Conservation (phyloP, 1,140 invertebrate species). For the Lepidurus apus region DNA sequence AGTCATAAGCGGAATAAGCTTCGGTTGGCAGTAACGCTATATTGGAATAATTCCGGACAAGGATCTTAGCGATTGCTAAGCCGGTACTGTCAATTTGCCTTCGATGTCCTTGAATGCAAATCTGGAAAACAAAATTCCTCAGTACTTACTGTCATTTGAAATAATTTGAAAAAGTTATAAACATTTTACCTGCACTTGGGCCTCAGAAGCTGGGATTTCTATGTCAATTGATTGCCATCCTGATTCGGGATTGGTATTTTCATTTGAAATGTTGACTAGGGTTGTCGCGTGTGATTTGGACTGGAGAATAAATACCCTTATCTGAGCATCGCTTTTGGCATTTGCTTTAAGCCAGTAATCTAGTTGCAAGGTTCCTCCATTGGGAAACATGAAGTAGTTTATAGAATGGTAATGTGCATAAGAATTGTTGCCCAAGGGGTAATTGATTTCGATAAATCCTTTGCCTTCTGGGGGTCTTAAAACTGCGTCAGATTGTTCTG, state of each 20-base stretch:
- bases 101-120: conserved; percentile 8
- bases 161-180: not conserved
- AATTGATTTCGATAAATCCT: conserved; percentile 16
- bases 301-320: not conserved
- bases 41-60: not conserved
- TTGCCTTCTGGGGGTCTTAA: not conserved
- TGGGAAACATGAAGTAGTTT: not conserved
- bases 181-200: not conserved
- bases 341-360: not conserved
- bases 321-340: not conserved
- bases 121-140: not conserved
- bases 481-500: not conserved
- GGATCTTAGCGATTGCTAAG: not conserved
- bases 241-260: not conserved
- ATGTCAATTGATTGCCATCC: not conserved
- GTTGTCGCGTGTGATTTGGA: not conserved
- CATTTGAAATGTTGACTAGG: not conserved
- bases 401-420: not conserved
- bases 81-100: not conserved
- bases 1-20: no score
- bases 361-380: not conserved
- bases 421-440: not conserved
- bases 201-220: not conserved
- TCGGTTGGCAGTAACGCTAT: not conserved
- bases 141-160: not conserved